Percentiles rank a stretch among this genome's conserved stretches.
Evolutionary conservation across 2,888 invertebrate genomes (phyloP).

Genomic region (Diarsia dahlii): DNA sequence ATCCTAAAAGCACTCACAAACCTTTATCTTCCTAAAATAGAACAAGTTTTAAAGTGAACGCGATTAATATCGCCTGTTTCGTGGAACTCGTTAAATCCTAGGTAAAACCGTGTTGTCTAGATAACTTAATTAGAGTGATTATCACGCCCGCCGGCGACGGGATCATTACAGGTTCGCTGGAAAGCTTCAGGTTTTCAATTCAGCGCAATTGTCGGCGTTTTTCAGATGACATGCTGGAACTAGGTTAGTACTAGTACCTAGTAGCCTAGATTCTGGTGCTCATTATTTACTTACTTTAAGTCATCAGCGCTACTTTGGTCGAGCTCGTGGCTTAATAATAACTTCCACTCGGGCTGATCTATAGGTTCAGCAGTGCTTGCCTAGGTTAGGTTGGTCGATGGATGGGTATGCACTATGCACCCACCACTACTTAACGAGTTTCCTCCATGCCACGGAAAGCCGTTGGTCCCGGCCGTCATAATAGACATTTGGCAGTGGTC

Average conservation of each 20-base stretch:
- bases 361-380: too few relatives aligned
- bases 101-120: slow-evolving; percentile 53
- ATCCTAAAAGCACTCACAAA: background rate
- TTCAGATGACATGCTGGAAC: slow-evolving; percentile 40
- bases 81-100: slow-evolving; percentile 48
- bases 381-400: too few relatives aligned
- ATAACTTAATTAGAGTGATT: slow-evolving; percentile 65
- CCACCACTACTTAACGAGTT: too few relatives aligned
- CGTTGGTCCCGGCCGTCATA: too few relatives aligned
- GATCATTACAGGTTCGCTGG: slow-evolving; percentile 57
- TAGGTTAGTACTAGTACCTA: slow-evolving; percentile 38
- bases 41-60: slow-evolving; percentile 19
- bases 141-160: slow-evolving; percentile 49
- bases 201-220: slow-evolving; percentile 49
- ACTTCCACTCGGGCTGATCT: too few relatives aligned
- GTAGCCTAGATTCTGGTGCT: slow-evolving; percentile 31
- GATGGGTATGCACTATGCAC: too few relatives aligned
- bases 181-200: slow-evolving; percentile 53
- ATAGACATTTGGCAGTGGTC: too few relatives aligned
- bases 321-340: too few relatives aligned
- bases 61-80: slow-evolving; percentile 36
- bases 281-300: slow-evolving; percentile 4
- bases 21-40: slow-evolving; percentile 1
- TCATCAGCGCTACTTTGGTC: background rate
- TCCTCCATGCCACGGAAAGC: too few relatives aligned